Evolutionary conservation across 2,888 invertebrate species (phyloP).

Genomic region (Smittia sp.): DNA sequence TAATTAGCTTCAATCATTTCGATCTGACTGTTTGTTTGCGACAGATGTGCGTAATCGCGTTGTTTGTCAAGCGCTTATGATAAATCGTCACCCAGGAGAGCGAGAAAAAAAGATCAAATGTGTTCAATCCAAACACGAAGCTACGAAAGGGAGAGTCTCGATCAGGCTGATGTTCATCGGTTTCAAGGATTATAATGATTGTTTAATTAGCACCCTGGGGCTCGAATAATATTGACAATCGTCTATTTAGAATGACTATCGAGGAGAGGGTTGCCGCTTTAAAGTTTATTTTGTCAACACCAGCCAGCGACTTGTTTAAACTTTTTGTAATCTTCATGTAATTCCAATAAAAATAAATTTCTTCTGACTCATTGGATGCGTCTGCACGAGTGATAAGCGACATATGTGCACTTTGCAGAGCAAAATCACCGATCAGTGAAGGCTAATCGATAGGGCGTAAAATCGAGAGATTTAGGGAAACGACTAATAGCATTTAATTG

Average conservation of each 20-base stretch:
- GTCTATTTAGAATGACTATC: slow-evolving; percentile 13
- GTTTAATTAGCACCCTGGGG: slow-evolving; percentile 39
- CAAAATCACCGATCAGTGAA: slow-evolving; percentile 1
- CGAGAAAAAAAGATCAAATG: neutral
- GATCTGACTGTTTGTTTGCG: neutral
- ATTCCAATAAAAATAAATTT: neutral
- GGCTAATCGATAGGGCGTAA: neutral
- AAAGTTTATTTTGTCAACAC: slow-evolving; percentile 37
- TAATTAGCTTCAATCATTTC: slow-evolving; percentile 2
- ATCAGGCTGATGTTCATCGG: slow-evolving; percentile 31
- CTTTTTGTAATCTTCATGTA: neutral
- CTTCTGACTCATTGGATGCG: neutral
- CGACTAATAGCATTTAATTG: slow-evolving; percentile 29
- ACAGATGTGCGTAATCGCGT: slow-evolving; percentile 32
- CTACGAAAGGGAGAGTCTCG: slow-evolving; percentile 3
- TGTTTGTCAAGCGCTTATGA: slow-evolving; percentile 14
- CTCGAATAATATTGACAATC: slow-evolving; percentile 33
- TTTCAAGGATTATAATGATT: slow-evolving; percentile 41
- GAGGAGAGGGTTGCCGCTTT: slow-evolving; percentile 10
- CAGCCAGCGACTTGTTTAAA: neutral
- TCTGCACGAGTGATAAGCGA: neutral
- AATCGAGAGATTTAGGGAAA: neutral
- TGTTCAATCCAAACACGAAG: slow-evolving; percentile 14
- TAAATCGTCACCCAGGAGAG: slow-evolving; percentile 18
- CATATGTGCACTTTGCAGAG: slow-evolving; percentile 10